These are phyloP conservation scores for Entomobrya proxima DNA, from an alignment of 2,888 invertebrate species.

Conservation along the genomic window DNA sequence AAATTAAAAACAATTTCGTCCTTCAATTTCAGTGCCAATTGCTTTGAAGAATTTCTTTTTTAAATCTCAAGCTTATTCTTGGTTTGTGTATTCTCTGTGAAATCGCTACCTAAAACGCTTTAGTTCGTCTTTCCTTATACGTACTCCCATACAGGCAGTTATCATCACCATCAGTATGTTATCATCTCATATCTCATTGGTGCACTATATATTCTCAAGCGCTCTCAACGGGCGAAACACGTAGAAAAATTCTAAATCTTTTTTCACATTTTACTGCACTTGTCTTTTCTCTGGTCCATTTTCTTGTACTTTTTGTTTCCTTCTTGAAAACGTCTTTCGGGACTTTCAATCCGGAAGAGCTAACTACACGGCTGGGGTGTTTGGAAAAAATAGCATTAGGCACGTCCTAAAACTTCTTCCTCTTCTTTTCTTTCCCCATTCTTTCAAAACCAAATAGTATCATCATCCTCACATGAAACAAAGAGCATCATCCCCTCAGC, in stretches of 20 bases:
- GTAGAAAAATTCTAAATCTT: constrained; percentile 52
- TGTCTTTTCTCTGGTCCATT: constrained; percentile 16
- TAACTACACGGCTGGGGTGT: constrained; percentile 56
- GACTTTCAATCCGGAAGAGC: constrained; percentile 53
- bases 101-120: neutral
- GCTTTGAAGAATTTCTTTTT: neutral
- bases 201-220: neutral
- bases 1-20: constrained; percentile 25
- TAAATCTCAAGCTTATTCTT: neutral
- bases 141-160: too few relatives aligned
- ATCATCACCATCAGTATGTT: neutral
- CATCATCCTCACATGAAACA: neutral
- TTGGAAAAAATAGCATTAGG: constrained; percentile 50
- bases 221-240: neutral
- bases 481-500: neutral
- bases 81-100: neutral
- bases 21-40: neutral
- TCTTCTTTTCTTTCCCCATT: neutral
- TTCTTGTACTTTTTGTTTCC: constrained; percentile 1
- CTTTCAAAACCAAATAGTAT: neutral
- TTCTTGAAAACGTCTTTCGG: constrained; percentile 44
- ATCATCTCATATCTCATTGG: constrained; percentile 26
- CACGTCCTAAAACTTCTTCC: constrained; percentile 47
- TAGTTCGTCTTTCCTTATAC: neutral
- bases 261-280: constrained; percentile 30